A percentile compares a stretch with the other conserved stretches of the same genome.
Conservation (phyloP, 2,888 invertebrate genomes). For the Bruchidius siliquastri region DNA sequence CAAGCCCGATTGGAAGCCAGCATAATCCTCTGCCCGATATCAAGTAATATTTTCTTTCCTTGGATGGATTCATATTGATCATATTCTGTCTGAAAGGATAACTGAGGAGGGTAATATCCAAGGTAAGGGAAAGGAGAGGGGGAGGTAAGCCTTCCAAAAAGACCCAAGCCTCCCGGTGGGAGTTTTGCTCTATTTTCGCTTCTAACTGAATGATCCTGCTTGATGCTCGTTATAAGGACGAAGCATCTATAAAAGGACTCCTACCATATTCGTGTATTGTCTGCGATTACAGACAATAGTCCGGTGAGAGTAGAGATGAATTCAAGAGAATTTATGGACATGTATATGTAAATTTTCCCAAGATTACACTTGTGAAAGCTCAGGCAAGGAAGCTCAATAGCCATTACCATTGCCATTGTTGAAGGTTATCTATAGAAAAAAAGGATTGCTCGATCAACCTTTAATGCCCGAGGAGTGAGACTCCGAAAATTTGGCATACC, state of each 20-base stretch:
- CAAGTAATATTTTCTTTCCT: constrained; percentile 29
- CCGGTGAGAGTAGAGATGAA: background rate
- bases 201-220: background rate
- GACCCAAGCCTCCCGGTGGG: background rate
- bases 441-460: too few relatives aligned
- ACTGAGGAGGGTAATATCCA: background rate
- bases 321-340: too few relatives aligned
- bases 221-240: background rate
- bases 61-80: constrained; percentile 25
- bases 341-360: too few relatives aligned
- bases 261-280: background rate
- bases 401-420: too few relatives aligned
- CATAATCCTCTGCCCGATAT: constrained; percentile 35
- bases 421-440: too few relatives aligned
- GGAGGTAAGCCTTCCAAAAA: background rate
- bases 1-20: background rate
- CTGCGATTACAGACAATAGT: background rate
- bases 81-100: constrained; percentile 13
- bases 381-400: too few relatives aligned
- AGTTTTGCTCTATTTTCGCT: background rate
- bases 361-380: too few relatives aligned
- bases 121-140: background rate
- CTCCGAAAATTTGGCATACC: too few relatives aligned
- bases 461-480: too few relatives aligned
- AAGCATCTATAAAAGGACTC: background rate